Conservation (phyloP, 2,113 vertebrate species). For the Leptobrachium ailaonicum region DNA sequence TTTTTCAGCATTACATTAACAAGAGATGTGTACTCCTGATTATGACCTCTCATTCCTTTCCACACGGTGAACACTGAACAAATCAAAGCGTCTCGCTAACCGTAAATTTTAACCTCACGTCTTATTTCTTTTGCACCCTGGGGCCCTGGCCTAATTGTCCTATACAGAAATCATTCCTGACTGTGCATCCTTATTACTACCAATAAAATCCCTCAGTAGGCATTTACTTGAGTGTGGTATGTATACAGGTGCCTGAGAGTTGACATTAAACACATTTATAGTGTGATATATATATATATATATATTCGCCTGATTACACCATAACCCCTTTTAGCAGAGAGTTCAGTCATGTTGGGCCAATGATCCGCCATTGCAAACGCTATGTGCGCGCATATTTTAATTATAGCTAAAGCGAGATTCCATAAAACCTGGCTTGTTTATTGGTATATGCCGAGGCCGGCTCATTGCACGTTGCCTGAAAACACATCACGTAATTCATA, state of each 20-base stretch:
- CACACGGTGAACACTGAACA: not conserved
- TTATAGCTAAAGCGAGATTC: not conserved
- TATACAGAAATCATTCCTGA: not conserved
- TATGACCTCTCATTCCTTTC: not conserved
- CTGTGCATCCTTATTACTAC: not conserved
- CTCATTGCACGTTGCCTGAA: not conserved
- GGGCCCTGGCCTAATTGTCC: not conserved
- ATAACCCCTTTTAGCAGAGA: conserved; percentile 1
- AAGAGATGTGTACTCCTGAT: not conserved
- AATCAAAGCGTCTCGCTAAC: not conserved
- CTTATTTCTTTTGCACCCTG: not conserved
- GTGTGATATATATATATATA: not conserved
- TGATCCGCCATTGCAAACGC: not conserved
- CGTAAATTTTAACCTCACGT: not conserved
- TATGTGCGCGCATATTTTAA: not conserved
- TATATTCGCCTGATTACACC: not conserved
- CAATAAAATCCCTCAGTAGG: not conserved
- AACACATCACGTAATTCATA: not conserved
- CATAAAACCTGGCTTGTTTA: not conserved
- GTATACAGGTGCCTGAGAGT: not conserved
- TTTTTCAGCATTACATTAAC: not conserved
- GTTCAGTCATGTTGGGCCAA: not conserved
- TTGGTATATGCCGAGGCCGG: not conserved
- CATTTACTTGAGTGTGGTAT: not conserved
- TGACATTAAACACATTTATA: not conserved